phyloP scores from a whole-genome alignment of 1,140 invertebrate species.

The Drosophila pachea region DNA sequence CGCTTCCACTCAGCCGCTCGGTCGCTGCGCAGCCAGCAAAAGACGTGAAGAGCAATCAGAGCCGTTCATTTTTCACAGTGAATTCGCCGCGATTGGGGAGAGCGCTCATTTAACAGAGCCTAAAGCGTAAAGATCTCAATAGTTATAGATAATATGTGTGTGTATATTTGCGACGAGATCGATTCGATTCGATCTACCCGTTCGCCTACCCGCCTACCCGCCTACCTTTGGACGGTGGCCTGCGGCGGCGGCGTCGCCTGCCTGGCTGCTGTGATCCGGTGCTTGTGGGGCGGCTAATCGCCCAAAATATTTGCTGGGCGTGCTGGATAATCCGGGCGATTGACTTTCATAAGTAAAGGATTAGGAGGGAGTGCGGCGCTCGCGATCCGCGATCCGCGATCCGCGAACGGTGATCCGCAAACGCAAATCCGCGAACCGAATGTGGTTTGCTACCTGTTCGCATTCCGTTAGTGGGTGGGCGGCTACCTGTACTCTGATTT shows the following conservation, averaged over 20 bases:
- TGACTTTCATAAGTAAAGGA: constrained; percentile 76
- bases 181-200: no score
- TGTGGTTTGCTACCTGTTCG: constrained; percentile 39
- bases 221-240: no score
- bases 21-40: not conserved
- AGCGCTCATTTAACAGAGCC: no score
- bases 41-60: not conserved
- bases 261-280: constrained; percentile 23
- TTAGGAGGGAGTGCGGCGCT: constrained; percentile 40
- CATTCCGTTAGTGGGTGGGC: not conserved
- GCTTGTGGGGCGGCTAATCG: constrained; percentile 67
- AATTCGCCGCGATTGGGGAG: no score
- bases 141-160: no score
- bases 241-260: not conserved
- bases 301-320: constrained; percentile 74
- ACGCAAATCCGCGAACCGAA: constrained; percentile 2
- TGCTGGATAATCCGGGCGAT: constrained; percentile 69
- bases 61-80: constrained; percentile 2
- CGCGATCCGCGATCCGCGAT: not conserved
- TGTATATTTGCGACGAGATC: no score
- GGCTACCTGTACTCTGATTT: constrained; percentile 24
- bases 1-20: constrained; percentile 3
- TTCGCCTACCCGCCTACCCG: no score
- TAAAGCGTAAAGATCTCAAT: no score
- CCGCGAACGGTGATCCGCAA: constrained; percentile 15